Percentiles rank a stretch among this genome's conserved stretches.
These are phyloP conservation scores for Glaucopsyche alexis DNA, from an alignment of 2,888 invertebrate species.

Conservation along the genomic window DNA sequence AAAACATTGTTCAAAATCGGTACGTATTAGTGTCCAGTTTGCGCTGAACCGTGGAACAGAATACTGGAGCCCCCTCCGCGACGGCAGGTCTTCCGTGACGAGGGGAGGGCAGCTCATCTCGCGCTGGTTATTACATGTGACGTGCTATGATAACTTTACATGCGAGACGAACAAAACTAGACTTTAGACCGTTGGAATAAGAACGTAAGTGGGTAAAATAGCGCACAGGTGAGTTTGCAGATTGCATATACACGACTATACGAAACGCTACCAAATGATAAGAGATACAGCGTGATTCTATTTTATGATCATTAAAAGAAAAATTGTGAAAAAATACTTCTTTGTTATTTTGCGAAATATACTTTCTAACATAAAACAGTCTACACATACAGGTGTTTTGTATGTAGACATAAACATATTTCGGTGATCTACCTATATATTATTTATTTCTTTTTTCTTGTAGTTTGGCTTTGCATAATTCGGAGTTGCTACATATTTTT, in stretches of 20 bases:
- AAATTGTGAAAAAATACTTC: not conserved
- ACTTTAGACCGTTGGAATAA: constrained; percentile 39
- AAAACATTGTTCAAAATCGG: constrained; percentile 70
- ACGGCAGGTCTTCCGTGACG: constrained; percentile 36
- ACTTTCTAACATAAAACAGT: too few relatives aligned
- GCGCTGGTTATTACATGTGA: constrained; percentile 44
- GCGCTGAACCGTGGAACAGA: constrained; percentile 46
- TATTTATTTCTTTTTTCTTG: too few relatives aligned
- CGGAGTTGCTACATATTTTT: too few relatives aligned
- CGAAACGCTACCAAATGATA: constrained; percentile 65
- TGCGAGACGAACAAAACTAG: constrained; percentile 34
- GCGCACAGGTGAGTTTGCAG: constrained; percentile 48
- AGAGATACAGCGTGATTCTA: constrained; percentile 58
- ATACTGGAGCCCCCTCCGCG: constrained; percentile 42
- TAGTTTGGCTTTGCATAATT: too few relatives aligned
- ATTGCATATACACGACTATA: constrained; percentile 53
- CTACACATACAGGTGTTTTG: too few relatives aligned
- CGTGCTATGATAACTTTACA: constrained; percentile 41
- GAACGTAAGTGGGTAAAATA: constrained; percentile 32
- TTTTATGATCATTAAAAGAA: not conserved
- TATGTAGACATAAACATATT: too few relatives aligned
- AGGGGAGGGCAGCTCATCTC: constrained; percentile 46
- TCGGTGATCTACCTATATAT: too few relatives aligned
- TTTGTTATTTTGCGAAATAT: too few relatives aligned
- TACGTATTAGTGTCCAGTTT: constrained; percentile 47